Conservation (phyloP, 2,113 vertebrate genomes). For the Rhinoderma darwinii region DNA sequence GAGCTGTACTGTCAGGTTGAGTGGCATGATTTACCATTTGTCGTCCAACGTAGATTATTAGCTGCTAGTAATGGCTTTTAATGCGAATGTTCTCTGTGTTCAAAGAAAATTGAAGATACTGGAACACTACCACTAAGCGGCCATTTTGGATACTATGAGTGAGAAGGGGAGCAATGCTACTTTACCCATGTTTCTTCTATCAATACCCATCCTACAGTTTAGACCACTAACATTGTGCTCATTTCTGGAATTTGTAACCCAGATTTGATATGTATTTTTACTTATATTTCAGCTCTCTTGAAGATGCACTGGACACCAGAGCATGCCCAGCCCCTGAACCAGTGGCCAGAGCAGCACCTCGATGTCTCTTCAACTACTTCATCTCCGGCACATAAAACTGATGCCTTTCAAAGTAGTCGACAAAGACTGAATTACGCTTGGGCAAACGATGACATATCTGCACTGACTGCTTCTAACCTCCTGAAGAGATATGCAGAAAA, state of each 20-base stretch:
- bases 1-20: not conserved
- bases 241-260: not conserved
- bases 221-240: not conserved
- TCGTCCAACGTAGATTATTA: not conserved
- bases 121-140: not conserved
- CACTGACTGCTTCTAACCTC: slow-evolving; percentile 94
- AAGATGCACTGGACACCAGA: slow-evolving; percentile 99
- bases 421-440: slow-evolving; percentile 92
- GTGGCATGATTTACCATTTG: not conserved
- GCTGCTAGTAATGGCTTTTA: not conserved
- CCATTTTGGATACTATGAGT: not conserved
- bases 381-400: slow-evolving; percentile 92
- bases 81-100: not conserved
- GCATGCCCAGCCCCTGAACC: slow-evolving; percentile 97
- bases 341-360: slow-evolving; percentile 98
- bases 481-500: slow-evolving; percentile 97
- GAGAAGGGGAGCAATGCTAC: not conserved
- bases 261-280: not conserved
- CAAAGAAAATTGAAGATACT: not conserved
- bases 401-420: slow-evolving; percentile 79
- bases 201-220: not conserved
- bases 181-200: not conserved
- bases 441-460: slow-evolving; percentile 97
- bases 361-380: slow-evolving; percentile 97
- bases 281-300: slow-evolving; percentile 73